These are phyloP conservation scores for Macrostomum lignano DNA, from an alignment of 1,140 invertebrate species.

Conservation along the genomic window DNA sequence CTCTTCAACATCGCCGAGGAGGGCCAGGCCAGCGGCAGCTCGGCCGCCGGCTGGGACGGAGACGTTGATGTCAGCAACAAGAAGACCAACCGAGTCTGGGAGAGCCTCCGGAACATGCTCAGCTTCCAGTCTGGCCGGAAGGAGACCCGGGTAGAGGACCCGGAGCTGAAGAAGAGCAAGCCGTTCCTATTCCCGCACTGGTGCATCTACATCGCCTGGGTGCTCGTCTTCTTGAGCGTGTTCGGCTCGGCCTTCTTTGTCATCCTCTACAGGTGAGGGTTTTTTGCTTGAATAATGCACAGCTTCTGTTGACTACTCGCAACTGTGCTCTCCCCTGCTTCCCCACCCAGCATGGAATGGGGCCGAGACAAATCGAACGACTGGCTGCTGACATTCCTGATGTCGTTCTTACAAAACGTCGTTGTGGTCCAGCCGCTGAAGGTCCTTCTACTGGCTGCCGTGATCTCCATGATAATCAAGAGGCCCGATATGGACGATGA, in stretches of 20 bases:
- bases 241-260: slow-evolving; percentile 12
- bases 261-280: slow-evolving; percentile 17
- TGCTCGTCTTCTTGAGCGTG: slow-evolving; percentile 12
- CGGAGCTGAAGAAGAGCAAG: background rate
- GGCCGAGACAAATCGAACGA: slow-evolving; percentile 22
- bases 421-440: slow-evolving; percentile 23
- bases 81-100: slow-evolving; percentile 13
- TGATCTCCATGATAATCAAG: slow-evolving; percentile 30
- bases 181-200: slow-evolving; percentile 14
- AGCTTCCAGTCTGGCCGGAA: too few species aligned
- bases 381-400: slow-evolving; percentile 22
- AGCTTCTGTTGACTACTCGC: too few species aligned
- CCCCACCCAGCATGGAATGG: slow-evolving; percentile 27
- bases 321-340: too few species aligned
- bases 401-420: slow-evolving; percentile 25
- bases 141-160: too few species aligned
- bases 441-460: slow-evolving; percentile 29
- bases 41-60: slow-evolving; percentile 9
- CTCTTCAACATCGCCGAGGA: slow-evolving; percentile 9
- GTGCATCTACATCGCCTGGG: slow-evolving; percentile 18
- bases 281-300: too few species aligned
- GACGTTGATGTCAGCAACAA: slow-evolving; percentile 9
- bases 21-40: background rate
- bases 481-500: slow-evolving; percentile 31
- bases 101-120: slow-evolving; percentile 12